Conservation (phyloP, 2,113 vertebrate genomes). For the Microtus richardsoni region DNA sequence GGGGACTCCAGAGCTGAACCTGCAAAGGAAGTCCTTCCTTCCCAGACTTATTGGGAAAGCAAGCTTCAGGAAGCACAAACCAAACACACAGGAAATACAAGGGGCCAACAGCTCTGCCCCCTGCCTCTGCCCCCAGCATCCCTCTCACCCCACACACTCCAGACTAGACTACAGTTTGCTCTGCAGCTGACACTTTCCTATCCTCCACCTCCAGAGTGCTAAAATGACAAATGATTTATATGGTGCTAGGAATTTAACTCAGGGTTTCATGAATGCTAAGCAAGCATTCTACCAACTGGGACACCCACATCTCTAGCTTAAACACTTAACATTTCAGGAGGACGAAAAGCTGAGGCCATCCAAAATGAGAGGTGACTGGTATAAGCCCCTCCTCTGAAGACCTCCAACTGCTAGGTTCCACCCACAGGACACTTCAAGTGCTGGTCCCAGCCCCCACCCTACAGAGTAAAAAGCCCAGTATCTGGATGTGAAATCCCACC, state of each 20-base stretch:
- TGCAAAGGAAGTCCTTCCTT: not conserved
- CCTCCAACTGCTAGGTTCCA: too few species aligned
- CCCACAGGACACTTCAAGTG: too few species aligned
- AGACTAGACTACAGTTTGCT: not conserved
- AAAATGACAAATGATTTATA: not conserved
- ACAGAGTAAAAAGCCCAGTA: too few species aligned
- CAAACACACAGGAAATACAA: not conserved
- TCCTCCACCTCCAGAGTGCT: not conserved
- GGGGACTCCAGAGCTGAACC: not conserved
- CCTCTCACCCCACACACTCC: not conserved
- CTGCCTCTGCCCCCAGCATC: not conserved
- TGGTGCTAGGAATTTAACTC: not conserved
- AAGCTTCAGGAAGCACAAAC: not conserved
- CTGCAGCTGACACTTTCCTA: not conserved
- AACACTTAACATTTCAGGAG: not conserved
- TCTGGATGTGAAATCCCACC: not conserved
- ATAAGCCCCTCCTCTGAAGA: too few species aligned
- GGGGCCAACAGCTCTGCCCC: not conserved
- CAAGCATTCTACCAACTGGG: not conserved
- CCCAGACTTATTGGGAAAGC: not conserved
- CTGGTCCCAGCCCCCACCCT: too few species aligned
- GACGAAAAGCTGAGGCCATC: not conserved
- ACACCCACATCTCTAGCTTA: not conserved
- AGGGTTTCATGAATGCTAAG: too few species aligned
- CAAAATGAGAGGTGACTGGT: not conserved